phyloP scores from a whole-genome alignment of 2,113 vertebrate genomes.

The Tursiops truncatus region DNA sequence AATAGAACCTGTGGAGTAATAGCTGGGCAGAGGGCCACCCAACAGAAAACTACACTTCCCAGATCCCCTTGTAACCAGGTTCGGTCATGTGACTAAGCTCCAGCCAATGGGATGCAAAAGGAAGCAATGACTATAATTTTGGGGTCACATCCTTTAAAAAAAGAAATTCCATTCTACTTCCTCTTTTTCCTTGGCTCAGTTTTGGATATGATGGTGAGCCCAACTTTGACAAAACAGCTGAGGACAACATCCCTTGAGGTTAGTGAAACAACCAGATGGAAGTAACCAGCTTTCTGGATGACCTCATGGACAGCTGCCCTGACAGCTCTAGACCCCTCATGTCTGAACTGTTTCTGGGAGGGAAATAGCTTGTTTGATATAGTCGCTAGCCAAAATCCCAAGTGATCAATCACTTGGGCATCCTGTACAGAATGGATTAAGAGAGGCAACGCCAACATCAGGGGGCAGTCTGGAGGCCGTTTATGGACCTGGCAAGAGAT shows the following conservation, averaged over 20 bases:
- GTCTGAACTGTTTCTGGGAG: background rate
- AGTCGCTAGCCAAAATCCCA: background rate
- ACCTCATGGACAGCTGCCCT: background rate
- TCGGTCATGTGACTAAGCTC: background rate
- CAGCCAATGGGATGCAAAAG: background rate
- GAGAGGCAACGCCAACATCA: background rate
- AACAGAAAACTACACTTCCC: background rate
- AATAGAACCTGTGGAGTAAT: background rate
- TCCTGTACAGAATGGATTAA: background rate
- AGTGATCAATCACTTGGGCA: background rate
- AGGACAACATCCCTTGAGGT: background rate
- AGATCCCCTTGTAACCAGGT: background rate
- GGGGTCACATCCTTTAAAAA: background rate
- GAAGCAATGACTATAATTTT: background rate
- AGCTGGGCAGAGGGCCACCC: background rate
- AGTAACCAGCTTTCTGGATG: background rate
- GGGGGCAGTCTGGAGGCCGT: background rate
- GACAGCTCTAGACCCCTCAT: background rate
- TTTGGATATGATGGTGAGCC: background rate
- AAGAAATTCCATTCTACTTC: background rate
- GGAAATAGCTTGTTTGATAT: background rate
- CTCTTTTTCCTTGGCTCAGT: background rate
- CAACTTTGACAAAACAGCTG: background rate
- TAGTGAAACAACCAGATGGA: background rate
- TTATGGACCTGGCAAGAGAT: background rate